Conservation (phyloP, 2,888 invertebrate species). For the Desoria tigrina region DNA sequence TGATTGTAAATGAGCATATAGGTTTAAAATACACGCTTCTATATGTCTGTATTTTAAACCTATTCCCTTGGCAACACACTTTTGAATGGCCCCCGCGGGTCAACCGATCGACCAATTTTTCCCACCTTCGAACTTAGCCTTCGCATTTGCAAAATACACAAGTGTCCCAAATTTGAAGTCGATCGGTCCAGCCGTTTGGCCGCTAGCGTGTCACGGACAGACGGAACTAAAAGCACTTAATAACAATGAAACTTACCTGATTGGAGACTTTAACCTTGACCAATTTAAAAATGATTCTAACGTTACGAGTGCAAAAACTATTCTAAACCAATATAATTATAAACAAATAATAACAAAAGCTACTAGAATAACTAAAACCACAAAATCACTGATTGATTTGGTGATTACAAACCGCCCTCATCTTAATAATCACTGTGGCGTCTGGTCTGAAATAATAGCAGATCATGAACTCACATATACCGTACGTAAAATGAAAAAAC, state of each 20-base stretch:
- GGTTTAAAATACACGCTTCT: no score
- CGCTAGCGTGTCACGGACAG: no score
- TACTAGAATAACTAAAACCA: conserved; percentile 5
- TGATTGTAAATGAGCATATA: no score
- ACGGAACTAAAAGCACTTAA: no score
- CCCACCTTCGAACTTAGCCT: no score
- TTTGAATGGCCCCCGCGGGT: no score
- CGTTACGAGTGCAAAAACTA: background rate
- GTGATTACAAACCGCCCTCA: conserved; percentile 8
- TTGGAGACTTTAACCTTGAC: conserved; percentile 1
- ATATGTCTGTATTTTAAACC: no score
- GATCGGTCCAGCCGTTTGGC: no score
- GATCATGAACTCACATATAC: conserved; percentile 14
- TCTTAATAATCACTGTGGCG: background rate
- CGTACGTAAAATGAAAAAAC: background rate
- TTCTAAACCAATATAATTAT: background rate
- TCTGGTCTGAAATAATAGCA: background rate
- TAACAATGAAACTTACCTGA: background rate
- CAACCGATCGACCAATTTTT: no score
- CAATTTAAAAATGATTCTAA: background rate
- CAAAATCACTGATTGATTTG: conserved; percentile 1
- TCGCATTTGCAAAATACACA: no score
- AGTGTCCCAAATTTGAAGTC: no score
- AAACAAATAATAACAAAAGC: conserved; percentile 8
- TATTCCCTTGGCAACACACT: no score